phyloP scores from a whole-genome alignment of 2,113 vertebrate genomes.

The Aptenodytes forsteri region DNA sequence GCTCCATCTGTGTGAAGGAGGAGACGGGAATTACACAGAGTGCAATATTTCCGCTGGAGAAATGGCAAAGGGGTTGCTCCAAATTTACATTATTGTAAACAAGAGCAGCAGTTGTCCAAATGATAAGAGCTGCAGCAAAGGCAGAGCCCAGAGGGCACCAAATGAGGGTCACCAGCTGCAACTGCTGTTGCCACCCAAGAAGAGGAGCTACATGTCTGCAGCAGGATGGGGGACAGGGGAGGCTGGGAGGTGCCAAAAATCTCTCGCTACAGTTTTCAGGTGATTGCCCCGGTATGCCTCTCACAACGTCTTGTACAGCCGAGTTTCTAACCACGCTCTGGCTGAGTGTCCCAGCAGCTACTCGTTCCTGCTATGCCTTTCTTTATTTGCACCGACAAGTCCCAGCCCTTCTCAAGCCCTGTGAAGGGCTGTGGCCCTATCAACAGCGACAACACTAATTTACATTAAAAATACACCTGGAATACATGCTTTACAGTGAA shows the following conservation, averaged over 20 bases:
- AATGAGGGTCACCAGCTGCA: constrained; percentile 3
- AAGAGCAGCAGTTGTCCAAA: not conserved
- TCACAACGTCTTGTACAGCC: not conserved
- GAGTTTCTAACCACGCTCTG: not conserved
- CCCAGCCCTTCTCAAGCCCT: not conserved
- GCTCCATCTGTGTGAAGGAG: not conserved
- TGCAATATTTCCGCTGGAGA: not conserved
- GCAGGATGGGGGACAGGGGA: not conserved
- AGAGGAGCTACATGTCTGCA: not conserved
- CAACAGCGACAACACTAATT: not conserved
- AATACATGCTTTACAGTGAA: not conserved
- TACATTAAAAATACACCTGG: not conserved
- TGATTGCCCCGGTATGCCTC: rapidly evolving
- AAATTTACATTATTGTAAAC: not conserved
- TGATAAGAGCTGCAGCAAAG: not conserved
- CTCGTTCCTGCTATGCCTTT: not conserved
- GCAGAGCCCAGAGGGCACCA: not conserved
- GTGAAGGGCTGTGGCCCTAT: not conserved
- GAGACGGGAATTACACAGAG: not conserved
- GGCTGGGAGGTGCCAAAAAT: not conserved
- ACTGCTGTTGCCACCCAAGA: not conserved
- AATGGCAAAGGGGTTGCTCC: not conserved
- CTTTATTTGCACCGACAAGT: not conserved
- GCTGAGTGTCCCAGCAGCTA: not conserved
- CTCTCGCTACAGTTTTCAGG: rapidly evolving